phyloP scores from a whole-genome alignment of 2,888 invertebrate species.

The Dascillus cervinus region DNA sequence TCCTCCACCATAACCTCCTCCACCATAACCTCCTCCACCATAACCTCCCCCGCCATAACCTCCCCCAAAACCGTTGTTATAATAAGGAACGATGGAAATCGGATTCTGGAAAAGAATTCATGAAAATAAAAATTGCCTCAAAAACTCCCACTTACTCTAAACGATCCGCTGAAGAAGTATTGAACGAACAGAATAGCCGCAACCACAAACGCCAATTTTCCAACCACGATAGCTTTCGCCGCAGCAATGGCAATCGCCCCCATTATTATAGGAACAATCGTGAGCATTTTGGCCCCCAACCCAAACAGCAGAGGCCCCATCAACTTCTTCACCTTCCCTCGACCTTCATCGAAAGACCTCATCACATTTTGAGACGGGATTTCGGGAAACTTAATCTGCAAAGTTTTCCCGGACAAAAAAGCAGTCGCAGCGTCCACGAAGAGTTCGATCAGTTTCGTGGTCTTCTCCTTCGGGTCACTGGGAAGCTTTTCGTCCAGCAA shows the following conservation, averaged over 20 bases:
- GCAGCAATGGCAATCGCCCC: conserved; percentile 66
- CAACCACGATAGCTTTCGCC: conserved; percentile 68
- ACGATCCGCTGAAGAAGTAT: background rate
- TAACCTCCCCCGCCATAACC: conserved; percentile 41
- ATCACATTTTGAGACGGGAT: conserved; percentile 57
- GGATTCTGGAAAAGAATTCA: no score
- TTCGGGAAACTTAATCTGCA: conserved; percentile 65
- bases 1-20: no score
- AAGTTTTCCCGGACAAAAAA: conserved; percentile 52
- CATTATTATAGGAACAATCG: conserved; percentile 61
- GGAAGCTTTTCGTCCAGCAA: conserved; percentile 36
- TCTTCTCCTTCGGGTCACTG: conserved; percentile 45
- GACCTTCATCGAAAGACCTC: conserved; percentile 74
- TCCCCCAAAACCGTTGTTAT: conserved; percentile 27
- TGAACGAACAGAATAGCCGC: conserved; percentile 53
- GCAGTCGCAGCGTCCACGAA: conserved; percentile 49
- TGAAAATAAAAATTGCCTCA: no score
- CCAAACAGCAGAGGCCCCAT: conserved; percentile 60
- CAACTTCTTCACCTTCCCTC: conserved; percentile 57
- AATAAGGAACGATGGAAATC: background rate
- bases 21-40: conserved; percentile 48
- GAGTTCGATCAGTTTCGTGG: conserved; percentile 48
- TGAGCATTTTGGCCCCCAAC: conserved; percentile 63
- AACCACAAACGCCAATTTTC: conserved; percentile 69
- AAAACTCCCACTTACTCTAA: no score